Evolutionary conservation across 92 coral and sea anemone genomes (phyloP), one percentile per base, ranked within the genome.

Genomic region (Paramuricea clavata): DNA sequence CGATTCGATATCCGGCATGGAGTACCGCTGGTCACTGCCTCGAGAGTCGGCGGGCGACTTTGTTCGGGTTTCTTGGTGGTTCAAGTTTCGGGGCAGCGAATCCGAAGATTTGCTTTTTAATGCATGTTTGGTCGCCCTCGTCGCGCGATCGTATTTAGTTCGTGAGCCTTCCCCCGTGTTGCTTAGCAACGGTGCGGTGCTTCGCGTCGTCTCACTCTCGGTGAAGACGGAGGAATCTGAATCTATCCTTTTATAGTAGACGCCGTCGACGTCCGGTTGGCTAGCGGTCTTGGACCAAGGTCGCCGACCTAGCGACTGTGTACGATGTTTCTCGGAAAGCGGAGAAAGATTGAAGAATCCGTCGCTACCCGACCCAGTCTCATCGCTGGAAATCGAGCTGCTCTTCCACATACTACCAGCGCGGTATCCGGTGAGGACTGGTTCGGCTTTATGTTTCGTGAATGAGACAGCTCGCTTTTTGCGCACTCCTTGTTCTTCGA

Each of bases 251-350:
- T 79, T 79, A 65, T 79, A 79, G 84, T 79, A 79, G 12, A 79
- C 84, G 19, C 84, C 84, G 84, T 79, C 84, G 71, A 79, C 84
- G 71, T 79, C 84, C 49, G 84, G 84, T 28, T 79, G 84, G 61
- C 84, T 79, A 12, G 84, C 84, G 32, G 84, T 59, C 73, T 79
- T 79, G 71, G 84, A 79, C 84, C 84, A 79, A 13, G 84, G 72
- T 47, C 47, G 32, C 11, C 84, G 72, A 9, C 84, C 84, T 22
- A 79, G 73, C 19, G 84, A 79, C 49, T 79, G 84, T 32, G 84
- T 79, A 26, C 84, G 84, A 79, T 79, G 84, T 39, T 79, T 79
- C 57, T 79, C 84, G 16, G 84, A 79, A 26, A 79, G 65, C 33
- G 84, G 84, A 21, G 84, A 79, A 19, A 79, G 59, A 33, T 33